Percentiles rank a stretch among this genome's conserved stretches.
Conservation (phyloP, 2,888 invertebrate species). For the Ethmia dodecea region DNA sequence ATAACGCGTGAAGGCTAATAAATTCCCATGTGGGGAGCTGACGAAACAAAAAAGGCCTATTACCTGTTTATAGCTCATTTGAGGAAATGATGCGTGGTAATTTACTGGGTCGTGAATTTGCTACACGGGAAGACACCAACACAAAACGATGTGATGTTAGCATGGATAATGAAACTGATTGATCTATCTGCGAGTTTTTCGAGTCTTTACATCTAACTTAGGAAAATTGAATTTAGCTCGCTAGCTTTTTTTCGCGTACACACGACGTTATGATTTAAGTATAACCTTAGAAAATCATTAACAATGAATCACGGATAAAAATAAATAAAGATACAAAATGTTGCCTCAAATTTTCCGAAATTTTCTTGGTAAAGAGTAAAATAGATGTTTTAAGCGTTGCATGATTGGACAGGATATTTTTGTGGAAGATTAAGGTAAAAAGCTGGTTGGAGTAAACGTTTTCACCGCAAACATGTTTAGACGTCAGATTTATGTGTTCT, state of each 20-base stretch:
- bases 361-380: too few species aligned
- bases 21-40: constrained; percentile 51
- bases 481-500: constrained; percentile 69
- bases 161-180: not conserved
- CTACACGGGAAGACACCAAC: too few species aligned
- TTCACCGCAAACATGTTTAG: constrained; percentile 64
- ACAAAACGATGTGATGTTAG: not conserved
- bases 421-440: constrained; percentile 21
- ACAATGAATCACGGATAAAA: not conserved
- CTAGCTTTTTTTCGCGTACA: too few species aligned
- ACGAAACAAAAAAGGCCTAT: constrained; percentile 48
- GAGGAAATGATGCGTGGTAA: constrained; percentile 7
- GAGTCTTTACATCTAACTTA: not conserved
- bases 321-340: too few species aligned
- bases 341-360: too few species aligned
- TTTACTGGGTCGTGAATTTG: too few species aligned
- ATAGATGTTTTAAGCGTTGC: not conserved
- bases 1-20: constrained; percentile 63
- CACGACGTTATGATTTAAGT: too few species aligned
- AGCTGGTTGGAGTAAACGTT: constrained; percentile 30
- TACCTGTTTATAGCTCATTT: constrained; percentile 24
- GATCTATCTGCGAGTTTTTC: not conserved
- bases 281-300: too few species aligned
- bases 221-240: too few species aligned
- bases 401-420: constrained; percentile 1